Evolutionary conservation across 2,888 invertebrate genomes (phyloP).

Genomic region (Sphaerophoria rueppellii): DNA sequence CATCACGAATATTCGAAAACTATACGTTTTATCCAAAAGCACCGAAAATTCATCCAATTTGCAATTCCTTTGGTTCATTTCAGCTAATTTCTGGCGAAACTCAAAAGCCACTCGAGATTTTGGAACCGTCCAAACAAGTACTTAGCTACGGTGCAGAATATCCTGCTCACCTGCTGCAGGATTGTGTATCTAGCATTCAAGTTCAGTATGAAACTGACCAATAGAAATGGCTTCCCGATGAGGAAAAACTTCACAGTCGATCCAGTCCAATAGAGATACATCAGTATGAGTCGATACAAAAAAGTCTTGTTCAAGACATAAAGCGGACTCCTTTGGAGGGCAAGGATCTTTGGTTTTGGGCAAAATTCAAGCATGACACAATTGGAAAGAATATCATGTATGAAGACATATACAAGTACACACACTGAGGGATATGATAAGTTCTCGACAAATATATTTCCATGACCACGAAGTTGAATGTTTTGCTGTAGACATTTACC

Average conservation of each 20-base stretch:
- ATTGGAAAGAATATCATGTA: conserved; percentile 74
- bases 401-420: conserved; percentile 76
- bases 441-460: conserved; percentile 74
- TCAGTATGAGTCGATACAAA: conserved; percentile 75
- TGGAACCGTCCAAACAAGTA: background rate
- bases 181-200: conserved; percentile 77
- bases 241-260: conserved; percentile 75
- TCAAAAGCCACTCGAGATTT: conserved; percentile 63
- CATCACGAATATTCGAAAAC: conserved; percentile 78
- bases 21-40: conserved; percentile 76
- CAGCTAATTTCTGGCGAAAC: conserved; percentile 74
- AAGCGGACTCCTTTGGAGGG: conserved; percentile 76
- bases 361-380: conserved; percentile 75
- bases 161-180: conserved; percentile 76
- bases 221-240: conserved; percentile 77
- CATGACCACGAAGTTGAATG: conserved; percentile 65
- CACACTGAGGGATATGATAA: conserved; percentile 75
- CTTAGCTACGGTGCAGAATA: conserved; percentile 49
- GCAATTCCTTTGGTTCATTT: conserved; percentile 75
- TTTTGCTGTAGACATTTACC: conserved; percentile 43
- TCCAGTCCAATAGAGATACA: conserved; percentile 75
- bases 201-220: conserved; percentile 78
- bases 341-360: conserved; percentile 75
- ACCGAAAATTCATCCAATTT: conserved; percentile 76
- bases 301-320: conserved; percentile 75